These are phyloP conservation scores for Echiichthys vipera DNA, from an alignment of 2,797 vertebrate genomes.

Conservation along the genomic window DNA sequence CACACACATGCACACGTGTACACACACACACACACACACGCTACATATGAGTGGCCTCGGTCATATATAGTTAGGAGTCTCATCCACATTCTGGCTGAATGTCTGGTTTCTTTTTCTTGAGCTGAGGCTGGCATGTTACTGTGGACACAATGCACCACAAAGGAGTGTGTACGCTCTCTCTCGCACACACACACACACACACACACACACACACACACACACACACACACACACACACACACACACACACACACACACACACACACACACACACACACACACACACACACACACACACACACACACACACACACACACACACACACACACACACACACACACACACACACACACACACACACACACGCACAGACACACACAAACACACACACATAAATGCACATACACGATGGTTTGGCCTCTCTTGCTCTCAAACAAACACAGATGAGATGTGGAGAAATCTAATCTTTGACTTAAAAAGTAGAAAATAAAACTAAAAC, in stretches of 20 bases:
- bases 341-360: conserved; percentile 8
- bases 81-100: conserved; percentile 74
- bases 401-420: no score
- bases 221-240: no score
- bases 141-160: conserved; percentile 53
- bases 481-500: conserved; percentile 2
- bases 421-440: neutral
- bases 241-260: neutral
- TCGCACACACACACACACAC: conserved; percentile 5
- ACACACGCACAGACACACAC: conserved; percentile 10
- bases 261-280: conserved; percentile 15
- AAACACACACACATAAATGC: conserved; percentile 10
- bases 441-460: conserved; percentile 14
- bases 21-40: conserved; percentile 1
- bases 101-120: conserved; percentile 59
- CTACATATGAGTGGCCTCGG: conserved; percentile 50
- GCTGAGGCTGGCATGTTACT: conserved; percentile 67
- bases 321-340: conserved; percentile 1
- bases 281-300: no score
- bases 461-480: neutral
- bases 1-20: conserved; percentile 34
- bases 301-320: neutral
- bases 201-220: conserved; percentile 17
- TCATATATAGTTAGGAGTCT: conserved; percentile 72
- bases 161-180: conserved; percentile 4